phyloP scores from a whole-genome alignment of 2,113 vertebrate genomes.

The Chinchilla lanigera region DNA sequence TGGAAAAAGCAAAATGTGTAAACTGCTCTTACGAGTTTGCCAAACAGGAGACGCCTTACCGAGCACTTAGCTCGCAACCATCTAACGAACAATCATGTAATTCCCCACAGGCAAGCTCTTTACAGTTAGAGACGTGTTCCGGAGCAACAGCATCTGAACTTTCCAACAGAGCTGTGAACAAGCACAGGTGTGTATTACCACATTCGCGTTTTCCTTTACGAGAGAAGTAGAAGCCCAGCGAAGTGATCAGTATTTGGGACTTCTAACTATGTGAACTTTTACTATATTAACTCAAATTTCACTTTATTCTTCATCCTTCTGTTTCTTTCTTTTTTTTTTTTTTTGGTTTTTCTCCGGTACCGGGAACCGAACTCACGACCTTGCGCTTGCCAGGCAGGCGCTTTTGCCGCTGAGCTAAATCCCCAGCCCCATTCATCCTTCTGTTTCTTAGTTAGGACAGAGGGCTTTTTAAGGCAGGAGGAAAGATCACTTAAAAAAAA shows the following conservation, averaged over 20 bases:
- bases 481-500: not conserved
- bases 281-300: not conserved
- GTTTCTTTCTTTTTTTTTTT: no score
- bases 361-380: no score
- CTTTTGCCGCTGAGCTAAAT: no score
- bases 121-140: not conserved
- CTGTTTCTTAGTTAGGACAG: not conserved
- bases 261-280: not conserved
- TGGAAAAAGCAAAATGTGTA: not conserved
- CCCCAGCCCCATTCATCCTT: no score
- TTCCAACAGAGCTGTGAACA: not conserved
- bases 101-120: not conserved
- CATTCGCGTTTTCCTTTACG: not conserved
- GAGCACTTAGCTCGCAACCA: not conserved
- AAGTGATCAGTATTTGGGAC: not conserved
- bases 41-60: not conserved
- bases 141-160: not conserved
- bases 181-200: not conserved
- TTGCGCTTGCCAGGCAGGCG: no score
- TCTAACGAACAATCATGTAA: not conserved
- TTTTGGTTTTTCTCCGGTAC: no score
- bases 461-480: not conserved
- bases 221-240: not conserved
- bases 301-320: constrained; percentile 33
- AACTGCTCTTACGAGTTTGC: not conserved